phyloP scores from a whole-genome alignment of 2,888 invertebrate genomes.

The Linnaemya tessellans region DNA sequence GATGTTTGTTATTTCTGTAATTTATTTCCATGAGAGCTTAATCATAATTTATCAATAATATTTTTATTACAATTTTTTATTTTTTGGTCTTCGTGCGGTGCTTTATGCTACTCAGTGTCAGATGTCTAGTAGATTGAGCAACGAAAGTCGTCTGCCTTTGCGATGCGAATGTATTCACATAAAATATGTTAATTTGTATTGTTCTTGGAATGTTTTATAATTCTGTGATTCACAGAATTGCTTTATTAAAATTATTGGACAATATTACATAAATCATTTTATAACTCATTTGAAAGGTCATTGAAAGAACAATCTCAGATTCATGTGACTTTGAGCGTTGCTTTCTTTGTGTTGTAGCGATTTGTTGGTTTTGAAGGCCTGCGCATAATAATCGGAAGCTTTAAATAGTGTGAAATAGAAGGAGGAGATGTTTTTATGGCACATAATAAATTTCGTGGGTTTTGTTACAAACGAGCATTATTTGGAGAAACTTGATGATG shows the following conservation, averaged over 20 bases:
- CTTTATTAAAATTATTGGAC: slow-evolving; percentile 28
- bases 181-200: slow-evolving; percentile 62
- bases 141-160: slow-evolving; percentile 10
- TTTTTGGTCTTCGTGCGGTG: neutral
- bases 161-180: slow-evolving; percentile 40
- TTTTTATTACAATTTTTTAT: neutral
- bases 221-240: slow-evolving; percentile 6
- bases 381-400: slow-evolving; percentile 18
- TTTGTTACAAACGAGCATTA: neutral
- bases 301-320: slow-evolving; percentile 28
- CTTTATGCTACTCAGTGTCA: neutral
- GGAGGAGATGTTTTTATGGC: slow-evolving; percentile 1
- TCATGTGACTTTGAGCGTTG: slow-evolving; percentile 22
- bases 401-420: neutral
- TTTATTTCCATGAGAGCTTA: slow-evolving; percentile 28
- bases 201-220: slow-evolving; percentile 14
- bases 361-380: slow-evolving; percentile 13
- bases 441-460: slow-evolving; percentile 27
- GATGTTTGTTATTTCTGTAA: slow-evolving; percentile 1
- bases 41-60: slow-evolving; percentile 59
- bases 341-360: slow-evolving; percentile 4
- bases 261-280: slow-evolving; percentile 35
- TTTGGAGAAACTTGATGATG: neutral
- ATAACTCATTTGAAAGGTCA: slow-evolving; percentile 52
- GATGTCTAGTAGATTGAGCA: slow-evolving; percentile 19